Evolutionary conservation across 2,113 vertebrate genomes (phyloP).

Genomic region (Eleginops maclovinus): DNA sequence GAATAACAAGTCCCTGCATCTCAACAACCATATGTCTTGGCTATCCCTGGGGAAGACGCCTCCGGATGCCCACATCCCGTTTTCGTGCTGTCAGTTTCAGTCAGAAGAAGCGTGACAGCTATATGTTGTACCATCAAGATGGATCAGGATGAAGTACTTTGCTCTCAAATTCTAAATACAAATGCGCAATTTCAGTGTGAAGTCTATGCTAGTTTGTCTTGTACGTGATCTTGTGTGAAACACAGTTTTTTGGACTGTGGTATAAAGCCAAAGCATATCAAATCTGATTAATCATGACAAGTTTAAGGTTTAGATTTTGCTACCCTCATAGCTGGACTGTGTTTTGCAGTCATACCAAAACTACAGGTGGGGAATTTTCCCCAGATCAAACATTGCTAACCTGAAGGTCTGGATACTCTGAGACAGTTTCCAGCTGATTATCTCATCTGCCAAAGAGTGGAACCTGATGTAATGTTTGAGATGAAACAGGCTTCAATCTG

Average conservation of each 20-base stretch:
- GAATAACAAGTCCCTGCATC: constrained; percentile 78
- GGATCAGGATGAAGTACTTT: constrained; percentile 28
- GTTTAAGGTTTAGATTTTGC: background rate
- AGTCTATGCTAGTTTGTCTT: constrained; percentile 2
- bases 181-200: background rate
- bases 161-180: constrained; percentile 26
- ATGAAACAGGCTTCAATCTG: constrained; percentile 18
- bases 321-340: background rate
- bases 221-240: background rate
- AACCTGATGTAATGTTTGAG: constrained; percentile 17
- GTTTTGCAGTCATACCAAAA: background rate
- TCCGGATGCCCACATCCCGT: constrained; percentile 55
- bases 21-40: constrained; percentile 79
- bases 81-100: constrained; percentile 64
- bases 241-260: background rate
- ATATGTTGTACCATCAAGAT: constrained; percentile 35
- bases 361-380: background rate
- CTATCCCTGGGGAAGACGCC: constrained; percentile 59
- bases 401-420: background rate
- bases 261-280: background rate
- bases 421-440: constrained; percentile 22
- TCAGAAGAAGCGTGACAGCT: constrained; percentile 57
- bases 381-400: constrained; percentile 4
- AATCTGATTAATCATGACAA: background rate
- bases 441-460: constrained; percentile 15